A percentile compares a stretch with the other conserved stretches of the same genome.
Evolutionary conservation across 2,113 vertebrate genomes (phyloP).

Genomic region (Phylloscopus whistleri): DNA sequence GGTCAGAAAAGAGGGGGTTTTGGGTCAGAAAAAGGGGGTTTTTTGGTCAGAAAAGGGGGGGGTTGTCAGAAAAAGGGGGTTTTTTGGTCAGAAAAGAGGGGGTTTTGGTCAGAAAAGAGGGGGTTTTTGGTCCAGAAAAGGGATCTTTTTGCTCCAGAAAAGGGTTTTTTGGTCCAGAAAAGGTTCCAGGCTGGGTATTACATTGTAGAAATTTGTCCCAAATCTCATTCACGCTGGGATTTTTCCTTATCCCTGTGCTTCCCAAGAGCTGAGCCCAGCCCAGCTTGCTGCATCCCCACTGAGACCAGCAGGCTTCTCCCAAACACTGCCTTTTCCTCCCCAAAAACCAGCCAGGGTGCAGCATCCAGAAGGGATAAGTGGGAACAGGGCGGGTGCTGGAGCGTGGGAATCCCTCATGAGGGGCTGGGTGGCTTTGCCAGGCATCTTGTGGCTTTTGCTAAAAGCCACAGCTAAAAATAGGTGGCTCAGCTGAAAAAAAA

Average conservation of each 20-base stretch:
- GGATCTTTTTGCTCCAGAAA: no score
- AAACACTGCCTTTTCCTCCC: background rate
- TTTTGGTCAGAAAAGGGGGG: background rate
- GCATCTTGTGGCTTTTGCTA: conserved; percentile 2
- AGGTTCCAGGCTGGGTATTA: background rate
- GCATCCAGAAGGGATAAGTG: background rate
- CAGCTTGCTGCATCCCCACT: background rate
- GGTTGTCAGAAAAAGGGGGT: background rate
- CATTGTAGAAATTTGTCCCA: rapidly evolving
- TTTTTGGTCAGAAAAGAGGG: background rate
- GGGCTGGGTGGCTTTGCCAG: background rate
- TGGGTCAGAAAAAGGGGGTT: background rate
- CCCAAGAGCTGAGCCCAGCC: background rate
- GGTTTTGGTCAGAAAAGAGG: background rate
- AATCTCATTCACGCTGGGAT: background rate
- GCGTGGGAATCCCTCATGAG: background rate
- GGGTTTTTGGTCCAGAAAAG: background rate
- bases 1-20: background rate
- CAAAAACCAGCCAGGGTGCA: background rate
- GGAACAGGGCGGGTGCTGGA: background rate
- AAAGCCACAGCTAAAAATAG: conserved; percentile 12
- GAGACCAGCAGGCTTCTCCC: background rate
- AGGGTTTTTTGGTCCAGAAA: background rate
- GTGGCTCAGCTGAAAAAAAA: background rate
- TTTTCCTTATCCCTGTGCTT: background rate